These are phyloP conservation scores for Drosophila pandora DNA, from an alignment of 1,140 invertebrate genomes.

Conservation along the genomic window DNA sequence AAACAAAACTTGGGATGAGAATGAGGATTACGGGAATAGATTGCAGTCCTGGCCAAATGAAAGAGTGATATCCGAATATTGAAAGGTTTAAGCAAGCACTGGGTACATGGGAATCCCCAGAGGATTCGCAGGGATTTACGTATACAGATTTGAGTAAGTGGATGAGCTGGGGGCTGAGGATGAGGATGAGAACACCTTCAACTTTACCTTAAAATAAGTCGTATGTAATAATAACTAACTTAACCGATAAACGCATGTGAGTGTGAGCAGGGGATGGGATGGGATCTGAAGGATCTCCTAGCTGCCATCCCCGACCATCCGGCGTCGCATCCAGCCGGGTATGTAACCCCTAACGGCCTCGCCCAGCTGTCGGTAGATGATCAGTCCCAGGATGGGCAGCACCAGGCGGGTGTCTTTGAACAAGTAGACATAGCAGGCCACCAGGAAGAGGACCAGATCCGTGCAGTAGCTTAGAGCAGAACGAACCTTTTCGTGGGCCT, in stretches of 20 bases:
- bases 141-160: slow-evolving; percentile 37
- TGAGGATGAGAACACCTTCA: slow-evolving; percentile 13
- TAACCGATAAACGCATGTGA: slow-evolving; percentile 70
- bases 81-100: background rate
- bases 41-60: background rate
- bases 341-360: slow-evolving; percentile 85
- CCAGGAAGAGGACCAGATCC: slow-evolving; percentile 88
- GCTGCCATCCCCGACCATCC: slow-evolving; percentile 49
- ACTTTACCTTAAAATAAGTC: slow-evolving; percentile 63
- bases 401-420: slow-evolving; percentile 91
- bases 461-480: slow-evolving; percentile 88
- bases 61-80: slow-evolving; percentile 3
- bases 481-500: slow-evolving; percentile 87
- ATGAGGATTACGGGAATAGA: background rate
- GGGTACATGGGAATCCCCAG: background rate
- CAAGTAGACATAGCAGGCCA: slow-evolving; percentile 91
- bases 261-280: slow-evolving; percentile 10
- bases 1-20: slow-evolving; percentile 18
- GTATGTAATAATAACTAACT: slow-evolving; percentile 67
- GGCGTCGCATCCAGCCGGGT: slow-evolving; percentile 82
- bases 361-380: slow-evolving; percentile 90
- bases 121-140: slow-evolving; percentile 17
- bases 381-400: slow-evolving; percentile 89
- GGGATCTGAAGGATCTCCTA: slow-evolving; percentile 17
- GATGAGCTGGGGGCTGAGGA: slow-evolving; percentile 7